These are phyloP conservation scores for Hiodon alosoides DNA, from an alignment of 2,113 vertebrate genomes.

Conservation along the genomic window DNA sequence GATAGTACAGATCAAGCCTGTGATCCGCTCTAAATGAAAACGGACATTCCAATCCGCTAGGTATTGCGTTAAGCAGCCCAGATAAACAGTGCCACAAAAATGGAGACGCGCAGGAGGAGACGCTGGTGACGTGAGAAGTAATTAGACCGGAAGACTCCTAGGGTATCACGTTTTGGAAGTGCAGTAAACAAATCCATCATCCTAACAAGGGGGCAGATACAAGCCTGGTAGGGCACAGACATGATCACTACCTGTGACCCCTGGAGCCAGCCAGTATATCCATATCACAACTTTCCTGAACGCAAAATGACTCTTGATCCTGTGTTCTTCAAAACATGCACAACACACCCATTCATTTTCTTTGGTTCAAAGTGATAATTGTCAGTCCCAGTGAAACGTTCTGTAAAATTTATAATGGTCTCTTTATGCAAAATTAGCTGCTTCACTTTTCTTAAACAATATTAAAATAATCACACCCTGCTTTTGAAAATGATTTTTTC, in stretches of 20 bases:
- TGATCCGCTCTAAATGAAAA: no score
- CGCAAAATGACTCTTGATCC: background rate
- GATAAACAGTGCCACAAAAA: no score
- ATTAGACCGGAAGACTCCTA: conserved; percentile 8
- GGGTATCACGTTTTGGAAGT: background rate
- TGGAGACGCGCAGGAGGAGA: background rate
- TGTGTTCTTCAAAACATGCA: background rate
- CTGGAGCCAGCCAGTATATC: conserved; percentile 3
- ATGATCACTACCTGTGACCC: background rate
- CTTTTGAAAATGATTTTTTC: background rate
- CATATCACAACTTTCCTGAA: background rate
- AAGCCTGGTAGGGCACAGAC: background rate
- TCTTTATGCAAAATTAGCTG: background rate
- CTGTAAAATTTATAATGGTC: no score
- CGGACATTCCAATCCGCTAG: no score
- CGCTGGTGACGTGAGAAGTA: background rate
- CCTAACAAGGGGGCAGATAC: background rate
- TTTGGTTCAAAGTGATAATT: no score
- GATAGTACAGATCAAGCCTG: no score
- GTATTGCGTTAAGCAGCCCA: no score
- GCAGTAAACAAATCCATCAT: conserved; percentile 15
- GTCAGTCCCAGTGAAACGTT: no score
- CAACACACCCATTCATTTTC: no score
- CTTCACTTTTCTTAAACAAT: background rate
- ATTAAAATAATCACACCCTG: background rate